These are phyloP conservation scores for Erannis defoliaria DNA, from an alignment of 2,888 invertebrate genomes.

Conservation along the genomic window DNA sequence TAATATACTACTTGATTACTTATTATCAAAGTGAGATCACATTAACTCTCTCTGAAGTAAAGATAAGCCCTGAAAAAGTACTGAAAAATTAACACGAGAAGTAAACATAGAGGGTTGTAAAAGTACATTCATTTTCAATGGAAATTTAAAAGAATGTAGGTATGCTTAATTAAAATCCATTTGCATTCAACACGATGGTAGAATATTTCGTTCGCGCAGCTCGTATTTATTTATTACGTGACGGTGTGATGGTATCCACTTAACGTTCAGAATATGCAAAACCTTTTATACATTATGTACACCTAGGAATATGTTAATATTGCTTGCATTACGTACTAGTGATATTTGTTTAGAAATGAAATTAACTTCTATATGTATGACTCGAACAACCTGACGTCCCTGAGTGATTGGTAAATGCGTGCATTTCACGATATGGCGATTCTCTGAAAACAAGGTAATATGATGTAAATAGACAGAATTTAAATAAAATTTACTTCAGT, in stretches of 20 bases:
- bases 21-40: too few species aligned
- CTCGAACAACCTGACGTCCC: slow-evolving; percentile 82
- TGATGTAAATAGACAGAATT: not conserved
- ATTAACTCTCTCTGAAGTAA: too few species aligned
- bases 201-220: slow-evolving; percentile 38
- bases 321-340: slow-evolving; percentile 82
- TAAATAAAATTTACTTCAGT: not conserved
- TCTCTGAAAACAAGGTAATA: slow-evolving; percentile 67
- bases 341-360: slow-evolving; percentile 69
- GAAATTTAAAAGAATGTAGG: slow-evolving; percentile 19
- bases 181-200: slow-evolving; percentile 41
- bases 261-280: slow-evolving; percentile 61
- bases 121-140: not conserved
- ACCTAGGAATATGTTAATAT: slow-evolving; percentile 69
- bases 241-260: slow-evolving; percentile 58
- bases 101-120: not conserved
- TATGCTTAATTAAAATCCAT: slow-evolving; percentile 43
- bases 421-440: slow-evolving; percentile 77
- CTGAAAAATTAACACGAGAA: too few species aligned
- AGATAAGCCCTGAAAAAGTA: too few species aligned
- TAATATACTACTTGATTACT: slow-evolving; percentile 18
- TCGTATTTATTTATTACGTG: slow-evolving; percentile 46
- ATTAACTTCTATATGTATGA: slow-evolving; percentile 78
- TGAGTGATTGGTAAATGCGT: slow-evolving; percentile 76
- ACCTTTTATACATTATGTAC: slow-evolving; percentile 76